Conservation (phyloP, 2,797 vertebrate genomes). For the Pteropus rufus region DNA sequence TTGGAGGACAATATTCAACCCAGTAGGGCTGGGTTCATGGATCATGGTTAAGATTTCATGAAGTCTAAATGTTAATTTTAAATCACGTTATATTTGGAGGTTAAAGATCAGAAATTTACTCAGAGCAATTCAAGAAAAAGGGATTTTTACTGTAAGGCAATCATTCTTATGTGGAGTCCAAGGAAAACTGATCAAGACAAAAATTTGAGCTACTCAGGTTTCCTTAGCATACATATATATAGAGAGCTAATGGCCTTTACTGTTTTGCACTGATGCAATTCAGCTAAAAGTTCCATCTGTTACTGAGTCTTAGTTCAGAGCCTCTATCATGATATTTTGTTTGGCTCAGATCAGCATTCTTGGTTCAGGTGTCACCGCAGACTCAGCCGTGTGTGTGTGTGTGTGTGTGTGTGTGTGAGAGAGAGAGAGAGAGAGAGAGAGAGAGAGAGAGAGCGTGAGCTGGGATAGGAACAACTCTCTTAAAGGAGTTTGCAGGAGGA, state of each 20-base stretch:
- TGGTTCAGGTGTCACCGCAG: not conserved
- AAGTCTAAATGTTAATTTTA: not conserved
- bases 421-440: not conserved
- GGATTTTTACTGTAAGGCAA: not conserved
- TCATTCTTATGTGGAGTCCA: not conserved
- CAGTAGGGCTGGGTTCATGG: not conserved
- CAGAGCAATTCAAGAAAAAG: not conserved
- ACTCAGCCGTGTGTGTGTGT: not conserved
- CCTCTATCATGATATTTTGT: not conserved
- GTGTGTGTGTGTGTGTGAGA: not conserved
- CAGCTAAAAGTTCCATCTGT: not conserved
- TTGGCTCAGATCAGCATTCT: not conserved
- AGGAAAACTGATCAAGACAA: not conserved
- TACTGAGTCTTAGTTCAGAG: not conserved
- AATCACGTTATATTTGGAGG: not conserved
- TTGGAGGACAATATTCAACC: not conserved
- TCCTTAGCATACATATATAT: not conserved
- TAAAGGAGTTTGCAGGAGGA: not conserved
- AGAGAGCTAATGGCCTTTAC: not conserved
- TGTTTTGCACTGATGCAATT: not conserved
- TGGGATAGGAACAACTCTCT: not conserved
- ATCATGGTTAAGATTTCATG: not conserved
- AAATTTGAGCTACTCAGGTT: not conserved
- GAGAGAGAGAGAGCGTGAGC: not conserved
- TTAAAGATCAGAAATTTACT: conserved; percentile 7